These are phyloP conservation scores for Actenoides hombroni DNA, from an alignment of 2,113 vertebrate species.

Conservation along the genomic window DNA sequence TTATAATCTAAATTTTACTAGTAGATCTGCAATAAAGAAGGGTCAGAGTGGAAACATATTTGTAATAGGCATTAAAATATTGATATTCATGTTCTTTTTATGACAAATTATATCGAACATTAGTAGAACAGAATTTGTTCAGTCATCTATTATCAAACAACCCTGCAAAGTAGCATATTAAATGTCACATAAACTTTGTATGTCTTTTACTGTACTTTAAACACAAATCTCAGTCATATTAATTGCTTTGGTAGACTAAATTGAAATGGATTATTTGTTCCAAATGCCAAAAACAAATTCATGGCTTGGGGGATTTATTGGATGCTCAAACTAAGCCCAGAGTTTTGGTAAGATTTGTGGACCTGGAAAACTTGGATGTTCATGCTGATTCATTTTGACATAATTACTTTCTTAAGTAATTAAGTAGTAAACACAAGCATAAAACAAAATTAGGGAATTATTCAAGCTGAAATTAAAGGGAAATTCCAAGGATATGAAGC, in stretches of 20 bases:
- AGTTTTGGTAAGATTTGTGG: background rate
- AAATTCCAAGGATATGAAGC: background rate
- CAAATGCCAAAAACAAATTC: background rate
- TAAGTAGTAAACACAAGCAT: background rate
- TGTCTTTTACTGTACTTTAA: background rate
- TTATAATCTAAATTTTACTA: background rate
- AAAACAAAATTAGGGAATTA: background rate
- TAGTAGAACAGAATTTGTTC: background rate
- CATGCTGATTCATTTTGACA: background rate
- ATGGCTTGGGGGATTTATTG: background rate
- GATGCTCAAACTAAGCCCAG: background rate
- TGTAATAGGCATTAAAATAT: background rate
- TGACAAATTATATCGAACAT: background rate
- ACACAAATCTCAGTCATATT: constrained; percentile 1
- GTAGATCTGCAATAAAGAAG: background rate
- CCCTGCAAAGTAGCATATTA: background rate
- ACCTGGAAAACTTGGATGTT: background rate
- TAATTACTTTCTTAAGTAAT: background rate
- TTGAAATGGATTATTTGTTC: background rate
- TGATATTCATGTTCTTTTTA: background rate
- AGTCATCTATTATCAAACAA: background rate
- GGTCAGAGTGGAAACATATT: background rate
- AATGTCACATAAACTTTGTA: background rate
- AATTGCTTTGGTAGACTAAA: background rate
- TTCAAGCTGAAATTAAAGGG: background rate